These are phyloP conservation scores for Ptychadena robeensis DNA, from an alignment of 2,797 vertebrate species.

Conservation along the genomic window DNA sequence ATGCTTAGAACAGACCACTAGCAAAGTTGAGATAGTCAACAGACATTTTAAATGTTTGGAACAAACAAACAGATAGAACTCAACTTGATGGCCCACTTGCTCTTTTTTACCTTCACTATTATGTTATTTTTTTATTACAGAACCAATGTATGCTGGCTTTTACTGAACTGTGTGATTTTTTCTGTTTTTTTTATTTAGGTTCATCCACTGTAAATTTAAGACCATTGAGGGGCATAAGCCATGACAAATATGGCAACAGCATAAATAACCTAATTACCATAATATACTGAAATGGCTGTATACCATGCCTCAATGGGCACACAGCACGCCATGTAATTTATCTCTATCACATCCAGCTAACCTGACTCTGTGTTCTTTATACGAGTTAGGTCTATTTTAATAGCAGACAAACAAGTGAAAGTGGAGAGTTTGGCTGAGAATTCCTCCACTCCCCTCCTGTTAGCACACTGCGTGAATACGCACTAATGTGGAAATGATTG, in stretches of 20 bases:
- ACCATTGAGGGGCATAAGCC: background rate
- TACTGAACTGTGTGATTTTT: background rate
- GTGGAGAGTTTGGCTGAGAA: background rate
- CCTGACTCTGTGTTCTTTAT: conserved; percentile 5
- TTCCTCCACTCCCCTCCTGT: conserved; percentile 12
- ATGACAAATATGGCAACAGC: background rate
- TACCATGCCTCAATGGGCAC: background rate
- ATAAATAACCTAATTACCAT: background rate
- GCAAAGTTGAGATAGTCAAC: too few species aligned
- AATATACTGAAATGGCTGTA: conserved; percentile 6
- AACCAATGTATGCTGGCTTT: background rate
- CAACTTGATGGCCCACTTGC: too few species aligned
- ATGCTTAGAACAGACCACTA: too few species aligned
- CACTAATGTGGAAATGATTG: conserved; percentile 43
- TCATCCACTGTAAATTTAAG: background rate
- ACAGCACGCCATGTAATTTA: conserved; percentile 11
- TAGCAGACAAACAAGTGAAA: conserved; percentile 11
- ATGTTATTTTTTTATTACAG: too few species aligned
- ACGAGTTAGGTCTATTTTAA: background rate
- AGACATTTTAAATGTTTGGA: too few species aligned
- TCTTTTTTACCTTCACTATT: too few species aligned
- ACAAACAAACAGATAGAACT: too few species aligned
- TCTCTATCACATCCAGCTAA: conserved; percentile 34
- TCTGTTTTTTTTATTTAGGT: background rate
- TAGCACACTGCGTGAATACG: conserved; percentile 8